A percentile compares a stretch with the other conserved stretches of the same genome.
Evolutionary conservation across 2,888 invertebrate genomes (phyloP).

Genomic region (Vanessa cardui): DNA sequence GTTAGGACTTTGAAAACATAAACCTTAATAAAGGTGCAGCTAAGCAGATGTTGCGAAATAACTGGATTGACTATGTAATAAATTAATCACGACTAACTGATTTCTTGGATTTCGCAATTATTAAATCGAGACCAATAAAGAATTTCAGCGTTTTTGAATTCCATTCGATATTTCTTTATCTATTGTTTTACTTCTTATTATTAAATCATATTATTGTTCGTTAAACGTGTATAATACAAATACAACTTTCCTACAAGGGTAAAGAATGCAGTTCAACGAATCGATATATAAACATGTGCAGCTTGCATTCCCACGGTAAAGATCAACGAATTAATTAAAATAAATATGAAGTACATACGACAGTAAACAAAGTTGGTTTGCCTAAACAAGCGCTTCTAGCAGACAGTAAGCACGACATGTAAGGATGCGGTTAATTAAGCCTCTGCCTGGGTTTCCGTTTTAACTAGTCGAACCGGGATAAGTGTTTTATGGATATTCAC

Average conservation of each 20-base stretch:
- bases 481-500: slow-evolving; percentile 38
- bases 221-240: background rate
- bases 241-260: background rate
- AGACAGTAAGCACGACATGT: slow-evolving; percentile 56
- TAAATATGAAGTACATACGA: slow-evolving; percentile 28
- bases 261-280: slow-evolving; percentile 9
- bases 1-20: slow-evolving; percentile 27
- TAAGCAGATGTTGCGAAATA: slow-evolving; percentile 37
- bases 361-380: slow-evolving; percentile 41
- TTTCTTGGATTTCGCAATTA: slow-evolving; percentile 12
- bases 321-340: slow-evolving; percentile 15
- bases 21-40: slow-evolving; percentile 20
- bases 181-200: background rate
- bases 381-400: slow-evolving; percentile 45
- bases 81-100: slow-evolving; percentile 20
- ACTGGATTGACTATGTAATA: slow-evolving; percentile 23
- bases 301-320: slow-evolving; percentile 27
- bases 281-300: background rate
- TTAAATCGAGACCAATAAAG: background rate
- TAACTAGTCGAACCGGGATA: slow-evolving; percentile 62
- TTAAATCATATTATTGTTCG: background rate
- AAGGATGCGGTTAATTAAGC: slow-evolving; percentile 76
- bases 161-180: no score
- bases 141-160: background rate
- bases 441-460: slow-evolving; percentile 73